Conservation (phyloP, 1,140 invertebrate genomes). For the Dufourea novaeangliae region DNA sequence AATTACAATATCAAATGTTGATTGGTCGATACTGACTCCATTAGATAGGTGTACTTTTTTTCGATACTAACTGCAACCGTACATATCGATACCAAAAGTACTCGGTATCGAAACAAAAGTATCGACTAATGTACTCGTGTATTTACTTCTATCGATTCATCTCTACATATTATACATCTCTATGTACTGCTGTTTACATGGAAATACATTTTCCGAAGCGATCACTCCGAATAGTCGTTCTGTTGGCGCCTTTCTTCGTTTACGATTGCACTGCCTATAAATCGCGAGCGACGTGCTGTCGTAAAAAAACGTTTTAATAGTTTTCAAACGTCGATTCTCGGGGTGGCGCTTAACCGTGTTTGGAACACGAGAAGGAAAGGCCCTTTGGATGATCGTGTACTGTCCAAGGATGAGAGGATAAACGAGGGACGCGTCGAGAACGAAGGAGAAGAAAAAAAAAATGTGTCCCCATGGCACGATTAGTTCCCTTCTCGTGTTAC, state of each 20-base stretch:
- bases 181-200: too few relatives aligned
- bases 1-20: too few relatives aligned
- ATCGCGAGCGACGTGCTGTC: not conserved
- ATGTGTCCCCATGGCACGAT: slow-evolving; percentile 40
- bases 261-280: not conserved
- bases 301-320: slow-evolving; percentile 7
- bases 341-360: slow-evolving; percentile 62
- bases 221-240: too few relatives aligned
- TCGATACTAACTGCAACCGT: too few relatives aligned
- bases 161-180: too few relatives aligned
- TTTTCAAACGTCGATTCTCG: slow-evolving; percentile 3
- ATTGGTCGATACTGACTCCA: too few relatives aligned
- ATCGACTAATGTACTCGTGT: too few relatives aligned
- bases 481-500: slow-evolving; percentile 67
- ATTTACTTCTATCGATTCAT: too few relatives aligned
- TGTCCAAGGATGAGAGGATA: not conserved
- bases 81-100: too few relatives aligned
- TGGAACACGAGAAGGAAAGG: slow-evolving; percentile 27
- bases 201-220: too few relatives aligned
- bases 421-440: not conserved
- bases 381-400: not conserved
- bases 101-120: too few relatives aligned
- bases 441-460: slow-evolving; percentile 2
- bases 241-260: not conserved
- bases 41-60: too few relatives aligned